Percentiles rank a stretch among this genome's conserved stretches.
Evolutionary conservation across 1,140 invertebrate genomes (phyloP).

Genomic region (Bombyx mandarina): DNA sequence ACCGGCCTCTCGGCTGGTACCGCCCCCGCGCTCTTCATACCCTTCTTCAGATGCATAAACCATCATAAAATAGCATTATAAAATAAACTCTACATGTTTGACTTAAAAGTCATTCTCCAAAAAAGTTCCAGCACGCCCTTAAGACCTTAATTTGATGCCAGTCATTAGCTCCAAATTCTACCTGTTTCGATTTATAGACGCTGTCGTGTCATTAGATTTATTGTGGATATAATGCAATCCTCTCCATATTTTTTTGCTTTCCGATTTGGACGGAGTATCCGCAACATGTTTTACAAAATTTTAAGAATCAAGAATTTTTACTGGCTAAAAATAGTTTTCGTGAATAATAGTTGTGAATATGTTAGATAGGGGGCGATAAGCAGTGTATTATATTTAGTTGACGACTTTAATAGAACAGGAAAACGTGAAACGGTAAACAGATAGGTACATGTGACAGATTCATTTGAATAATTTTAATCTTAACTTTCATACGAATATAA

Average conservation of each 20-base stretch:
- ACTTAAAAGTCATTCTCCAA: slow-evolving; percentile 9
- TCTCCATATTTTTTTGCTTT: slow-evolving; percentile 52
- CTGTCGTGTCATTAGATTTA: slow-evolving; percentile 69
- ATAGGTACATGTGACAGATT: too few species aligned
- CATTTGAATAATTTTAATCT: too few species aligned
- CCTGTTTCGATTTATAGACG: slow-evolving; percentile 68
- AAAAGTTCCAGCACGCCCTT: slow-evolving; percentile 9
- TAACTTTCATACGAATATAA: background rate
- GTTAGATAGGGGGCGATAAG: background rate
- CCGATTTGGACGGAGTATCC: slow-evolving; percentile 14
- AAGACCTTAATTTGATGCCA: slow-evolving; percentile 8
- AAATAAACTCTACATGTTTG: background rate
- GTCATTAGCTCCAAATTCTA: slow-evolving; percentile 62
- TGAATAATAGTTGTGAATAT: background rate
- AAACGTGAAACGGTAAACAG: too few species aligned
- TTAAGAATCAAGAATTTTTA: slow-evolving; percentile 1
- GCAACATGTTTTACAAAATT: slow-evolving; percentile 2
- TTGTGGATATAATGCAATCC: slow-evolving; percentile 66
- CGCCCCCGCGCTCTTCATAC: slow-evolving; percentile 25
- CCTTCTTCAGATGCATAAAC: slow-evolving; percentile 41
- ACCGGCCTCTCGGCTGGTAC: slow-evolving; percentile 33
- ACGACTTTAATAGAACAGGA: too few species aligned
- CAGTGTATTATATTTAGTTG: too few species aligned
- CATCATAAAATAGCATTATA: slow-evolving; percentile 14
- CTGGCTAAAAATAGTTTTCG: background rate